These are phyloP conservation scores for Sciurus carolinensis DNA, from an alignment of 2,797 vertebrate species.

Conservation along the genomic window DNA sequence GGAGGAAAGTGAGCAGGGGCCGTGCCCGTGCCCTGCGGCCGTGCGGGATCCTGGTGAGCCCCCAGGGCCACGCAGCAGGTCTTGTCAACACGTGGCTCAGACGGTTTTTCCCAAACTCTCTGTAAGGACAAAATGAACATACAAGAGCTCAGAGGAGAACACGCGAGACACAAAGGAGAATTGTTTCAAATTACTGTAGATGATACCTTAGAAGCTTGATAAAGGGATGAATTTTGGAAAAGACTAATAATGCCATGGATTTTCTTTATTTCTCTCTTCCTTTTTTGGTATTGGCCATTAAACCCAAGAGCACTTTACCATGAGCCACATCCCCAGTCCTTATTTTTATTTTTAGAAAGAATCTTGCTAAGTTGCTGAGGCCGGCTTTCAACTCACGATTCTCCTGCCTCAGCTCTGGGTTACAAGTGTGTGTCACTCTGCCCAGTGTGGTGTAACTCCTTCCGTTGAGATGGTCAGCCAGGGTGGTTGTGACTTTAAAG, in stretches of 20 bases:
- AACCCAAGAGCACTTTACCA: too few species aligned
- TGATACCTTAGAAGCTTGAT: neutral
- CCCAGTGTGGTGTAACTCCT: too few species aligned
- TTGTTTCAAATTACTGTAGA: neutral
- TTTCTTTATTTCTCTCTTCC: too few species aligned
- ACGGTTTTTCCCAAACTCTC: neutral
- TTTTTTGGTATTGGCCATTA: too few species aligned
- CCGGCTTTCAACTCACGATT: too few species aligned
- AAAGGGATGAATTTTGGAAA: neutral
- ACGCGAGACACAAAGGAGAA: neutral
- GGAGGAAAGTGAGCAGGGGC: neutral
- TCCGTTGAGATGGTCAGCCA: neutral
- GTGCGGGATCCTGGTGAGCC: rapidly evolving
- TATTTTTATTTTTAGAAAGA: too few species aligned
- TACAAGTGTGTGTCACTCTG: too few species aligned
- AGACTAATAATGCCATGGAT: neutral
- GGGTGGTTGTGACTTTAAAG: neutral
- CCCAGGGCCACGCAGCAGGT: rapidly evolving
- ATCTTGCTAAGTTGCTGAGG: too few species aligned
- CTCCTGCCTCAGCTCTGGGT: too few species aligned
- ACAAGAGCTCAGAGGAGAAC: neutral
- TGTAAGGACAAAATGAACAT: neutral
- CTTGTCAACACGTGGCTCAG: rapidly evolving
- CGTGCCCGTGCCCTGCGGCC: neutral
- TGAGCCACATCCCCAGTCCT: too few species aligned